Base-by-base conservation (phyloP, 2,888 invertebrate genomes). In the Scaptomyza cyrtandrae region DNA sequence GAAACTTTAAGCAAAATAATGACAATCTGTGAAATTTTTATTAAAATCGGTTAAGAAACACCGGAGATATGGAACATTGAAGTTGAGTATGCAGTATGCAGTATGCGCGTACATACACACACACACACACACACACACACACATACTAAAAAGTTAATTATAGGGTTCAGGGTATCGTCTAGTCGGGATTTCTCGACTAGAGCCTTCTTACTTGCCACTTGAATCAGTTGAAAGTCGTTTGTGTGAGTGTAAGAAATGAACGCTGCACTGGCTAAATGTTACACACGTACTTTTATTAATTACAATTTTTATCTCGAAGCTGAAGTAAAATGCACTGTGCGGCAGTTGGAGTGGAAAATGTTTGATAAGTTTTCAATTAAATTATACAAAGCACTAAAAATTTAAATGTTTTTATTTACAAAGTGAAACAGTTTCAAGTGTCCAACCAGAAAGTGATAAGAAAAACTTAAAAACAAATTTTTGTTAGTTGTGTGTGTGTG, bases 321-420 rank as follows among this genome's bases (percentile, higher is more conserved):
- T 60, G 57, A 57, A 75, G 60, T 55, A 33, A 49, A 60, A 39
- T 29, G 41, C 37, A 56, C 31, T 49, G 44, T 57, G 63, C 53
- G n/a, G 54, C 71, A 53, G 48, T 54, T 37, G 43, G 53, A 67
- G 75, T 75, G 78, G 65, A 71, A 75, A 75, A 58, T 68, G 66
- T 62, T 75, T 78, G 78, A 84, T 84, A 80, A 80, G 67, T 71
- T 84, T 80, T 84, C 59, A 81, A 80, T 80, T 84, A 71, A 84
- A 57, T 52, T 55, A 46, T 48, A 77, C 65, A 77, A 66, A 55
- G 52, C 54, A 66, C 43, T 33, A 57, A 50, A 55, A 78, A 56
- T 56, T 9, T 24, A 65, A 55, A 71, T 74, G 59, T 70, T 66
- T 60, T 64, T 64, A 72, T 76, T 72, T 54, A 54, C 48, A 53